Conservation (phyloP, 2,888 invertebrate genomes). For the Xylota segnis region DNA sequence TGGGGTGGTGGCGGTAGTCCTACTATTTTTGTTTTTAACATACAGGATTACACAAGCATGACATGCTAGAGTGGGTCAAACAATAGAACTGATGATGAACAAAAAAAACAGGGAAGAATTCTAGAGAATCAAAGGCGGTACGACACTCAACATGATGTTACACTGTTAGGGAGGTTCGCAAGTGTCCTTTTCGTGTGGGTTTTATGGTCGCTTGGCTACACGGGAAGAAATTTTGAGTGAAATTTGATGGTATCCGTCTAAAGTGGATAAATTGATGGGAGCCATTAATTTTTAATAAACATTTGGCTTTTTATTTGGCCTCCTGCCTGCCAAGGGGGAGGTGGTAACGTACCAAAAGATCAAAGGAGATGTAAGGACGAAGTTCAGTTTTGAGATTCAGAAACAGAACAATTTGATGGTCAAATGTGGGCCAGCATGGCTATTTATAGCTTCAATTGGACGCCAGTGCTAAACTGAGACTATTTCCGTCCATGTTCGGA, state of each 20-base stretch:
- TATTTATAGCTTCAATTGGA: no score
- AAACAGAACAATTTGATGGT: no score
- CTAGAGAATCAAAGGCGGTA: neutral
- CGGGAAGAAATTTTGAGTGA: neutral
- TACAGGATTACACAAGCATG: slow-evolving; percentile 1
- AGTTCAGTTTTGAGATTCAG: no score
- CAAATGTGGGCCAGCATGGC: no score
- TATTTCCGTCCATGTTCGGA: no score
- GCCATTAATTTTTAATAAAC: no score
- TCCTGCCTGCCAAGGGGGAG: no score
- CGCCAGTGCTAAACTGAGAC: neutral
- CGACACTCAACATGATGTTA: neutral
- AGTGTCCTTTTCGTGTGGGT: neutral
- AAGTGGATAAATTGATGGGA: neutral
- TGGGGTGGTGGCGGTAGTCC: neutral
- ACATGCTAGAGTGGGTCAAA: neutral
- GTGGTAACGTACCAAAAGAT: no score
- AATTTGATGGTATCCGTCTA: neutral
- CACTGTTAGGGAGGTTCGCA: neutral
- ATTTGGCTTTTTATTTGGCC: no score
- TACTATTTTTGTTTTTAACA: neutral
- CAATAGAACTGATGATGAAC: no score
- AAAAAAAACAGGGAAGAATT: no score
- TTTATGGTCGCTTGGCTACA: neutral
- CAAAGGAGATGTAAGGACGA: no score